Percentiles rank a stretch among this genome's conserved stretches.
Conservation (phyloP, 1,140 invertebrate species). For the Drosophila navojoa region DNA sequence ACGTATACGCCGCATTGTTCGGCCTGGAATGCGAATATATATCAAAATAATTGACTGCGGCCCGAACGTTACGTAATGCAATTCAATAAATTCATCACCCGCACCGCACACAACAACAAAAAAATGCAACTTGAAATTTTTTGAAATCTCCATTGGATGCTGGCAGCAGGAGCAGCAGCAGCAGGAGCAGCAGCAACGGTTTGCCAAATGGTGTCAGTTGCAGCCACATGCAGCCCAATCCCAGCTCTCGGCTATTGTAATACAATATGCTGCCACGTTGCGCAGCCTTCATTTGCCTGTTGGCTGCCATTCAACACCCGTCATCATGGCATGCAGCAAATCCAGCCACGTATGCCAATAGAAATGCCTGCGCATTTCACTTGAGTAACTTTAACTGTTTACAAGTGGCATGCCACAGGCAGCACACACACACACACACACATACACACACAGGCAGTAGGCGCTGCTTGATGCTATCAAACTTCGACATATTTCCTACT, state of each 20-base stretch:
- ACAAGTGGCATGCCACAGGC: slow-evolving; percentile 37
- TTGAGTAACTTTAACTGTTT: slow-evolving; percentile 53
- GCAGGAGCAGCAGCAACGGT: slow-evolving; percentile 18
- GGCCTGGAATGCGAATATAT: slow-evolving; percentile 57
- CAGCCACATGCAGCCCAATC: slow-evolving; percentile 16
- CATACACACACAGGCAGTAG: slow-evolving; percentile 1
- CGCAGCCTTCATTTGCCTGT: slow-evolving; percentile 27
- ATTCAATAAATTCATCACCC: slow-evolving; percentile 38
- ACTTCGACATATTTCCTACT: slow-evolving; percentile 64
- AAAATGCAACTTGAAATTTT: slow-evolving; percentile 41
- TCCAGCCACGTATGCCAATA: slow-evolving; percentile 57
- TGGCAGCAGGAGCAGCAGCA: slow-evolving; percentile 9
- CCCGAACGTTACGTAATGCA: slow-evolving; percentile 41
- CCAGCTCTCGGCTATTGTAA: slow-evolving; percentile 45
- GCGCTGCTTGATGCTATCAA: slow-evolving; percentile 34
- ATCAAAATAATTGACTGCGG: slow-evolving; percentile 75
- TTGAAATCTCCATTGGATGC: slow-evolving; percentile 28
- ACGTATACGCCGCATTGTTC: slow-evolving; percentile 34
- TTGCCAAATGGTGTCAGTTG: slow-evolving; percentile 51
- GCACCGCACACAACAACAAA: background rate
- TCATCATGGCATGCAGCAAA: slow-evolving; percentile 30
- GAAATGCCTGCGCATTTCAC: slow-evolving; percentile 66
- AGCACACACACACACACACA: slow-evolving; percentile 2
- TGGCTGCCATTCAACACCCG: slow-evolving; percentile 49
- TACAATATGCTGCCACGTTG: slow-evolving; percentile 35